phyloP scores from a whole-genome alignment of 2,113 vertebrate species.

The Bostrychus sinensis region DNA sequence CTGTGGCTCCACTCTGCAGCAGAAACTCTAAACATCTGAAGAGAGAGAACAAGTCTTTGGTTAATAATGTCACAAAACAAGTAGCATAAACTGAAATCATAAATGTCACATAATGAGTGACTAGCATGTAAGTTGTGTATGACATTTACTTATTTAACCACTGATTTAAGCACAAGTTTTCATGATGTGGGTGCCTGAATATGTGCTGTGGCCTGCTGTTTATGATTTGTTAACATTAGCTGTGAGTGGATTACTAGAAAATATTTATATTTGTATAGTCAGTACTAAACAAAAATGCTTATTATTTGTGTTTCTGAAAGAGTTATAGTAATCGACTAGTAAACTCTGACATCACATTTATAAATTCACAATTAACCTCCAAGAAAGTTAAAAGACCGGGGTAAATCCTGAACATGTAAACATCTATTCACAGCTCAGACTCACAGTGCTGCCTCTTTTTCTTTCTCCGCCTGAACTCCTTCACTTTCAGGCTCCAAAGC shows the following conservation, averaged over 20 bases:
- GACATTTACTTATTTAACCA: neutral
- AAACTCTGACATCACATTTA: neutral
- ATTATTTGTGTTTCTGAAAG: neutral
- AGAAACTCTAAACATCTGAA: constrained; percentile 94
- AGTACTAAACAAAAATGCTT: neutral
- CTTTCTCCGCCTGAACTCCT: constrained; percentile 86
- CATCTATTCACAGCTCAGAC: constrained; percentile 63
- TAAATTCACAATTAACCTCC: neutral
- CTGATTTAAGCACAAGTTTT: neutral
- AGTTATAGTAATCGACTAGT: neutral
- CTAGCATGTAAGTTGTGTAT: too few relatives aligned
- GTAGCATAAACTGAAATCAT: neutral
- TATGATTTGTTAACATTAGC: neutral
- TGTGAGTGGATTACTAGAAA: neutral
- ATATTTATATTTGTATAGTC: neutral
- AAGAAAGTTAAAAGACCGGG: neutral
- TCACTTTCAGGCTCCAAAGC: constrained; percentile 92
- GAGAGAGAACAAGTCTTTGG: neutral
- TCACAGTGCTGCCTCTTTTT: constrained; percentile 94
- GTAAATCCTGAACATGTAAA: neutral
- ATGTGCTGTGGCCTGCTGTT: neutral
- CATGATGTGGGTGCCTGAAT: neutral
- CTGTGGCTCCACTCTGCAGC: constrained; percentile 89
- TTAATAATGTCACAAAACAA: constrained; percentile 2
- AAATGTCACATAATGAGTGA: neutral